phyloP scores from a whole-genome alignment of 1,140 invertebrate genomes.

The Stenopsyche tienmushanensis region DNA sequence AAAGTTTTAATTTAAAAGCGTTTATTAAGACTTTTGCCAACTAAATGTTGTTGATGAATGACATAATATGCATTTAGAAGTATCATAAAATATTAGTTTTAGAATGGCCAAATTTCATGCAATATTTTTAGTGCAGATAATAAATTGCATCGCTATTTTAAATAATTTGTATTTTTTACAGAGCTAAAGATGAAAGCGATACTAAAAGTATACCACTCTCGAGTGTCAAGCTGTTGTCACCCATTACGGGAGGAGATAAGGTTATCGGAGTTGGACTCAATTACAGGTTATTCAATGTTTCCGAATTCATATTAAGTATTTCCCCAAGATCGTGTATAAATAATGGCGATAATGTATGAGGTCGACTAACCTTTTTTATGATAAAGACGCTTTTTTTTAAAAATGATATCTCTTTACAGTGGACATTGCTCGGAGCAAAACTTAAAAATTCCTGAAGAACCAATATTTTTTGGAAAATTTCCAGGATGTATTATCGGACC shows the following conservation, averaged over 20 bases:
- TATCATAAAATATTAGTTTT: background rate
- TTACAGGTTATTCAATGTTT: conserved; percentile 52
- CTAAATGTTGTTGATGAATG: no score
- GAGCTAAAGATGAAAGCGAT: conserved; percentile 10
- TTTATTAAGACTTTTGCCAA: no score
- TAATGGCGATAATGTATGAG: background rate
- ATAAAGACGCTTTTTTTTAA: no score
- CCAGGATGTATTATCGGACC: conserved; percentile 77
- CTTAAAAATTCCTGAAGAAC: conserved; percentile 60
- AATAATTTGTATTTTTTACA: background rate
- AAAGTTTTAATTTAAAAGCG: no score
- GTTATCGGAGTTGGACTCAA: conserved; percentile 70
- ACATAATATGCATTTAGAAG: background rate
- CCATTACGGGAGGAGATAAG: conserved; percentile 64
- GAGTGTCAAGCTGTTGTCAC: conserved; percentile 53
- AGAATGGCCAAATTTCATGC: background rate
- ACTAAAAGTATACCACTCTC: conserved; percentile 44
- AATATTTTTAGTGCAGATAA: background rate
- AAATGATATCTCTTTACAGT: no score
- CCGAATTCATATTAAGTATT: no score
- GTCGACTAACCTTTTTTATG: background rate
- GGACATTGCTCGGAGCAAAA: conserved; percentile 70
- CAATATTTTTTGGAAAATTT: conserved; percentile 71
- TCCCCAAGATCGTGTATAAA: background rate
- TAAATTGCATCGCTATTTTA: background rate